A percentile compares a stretch with the other conserved stretches of the same genome.
Conservation (phyloP, 1,140 invertebrate species). For the Neotoxoptera formosana region DNA sequence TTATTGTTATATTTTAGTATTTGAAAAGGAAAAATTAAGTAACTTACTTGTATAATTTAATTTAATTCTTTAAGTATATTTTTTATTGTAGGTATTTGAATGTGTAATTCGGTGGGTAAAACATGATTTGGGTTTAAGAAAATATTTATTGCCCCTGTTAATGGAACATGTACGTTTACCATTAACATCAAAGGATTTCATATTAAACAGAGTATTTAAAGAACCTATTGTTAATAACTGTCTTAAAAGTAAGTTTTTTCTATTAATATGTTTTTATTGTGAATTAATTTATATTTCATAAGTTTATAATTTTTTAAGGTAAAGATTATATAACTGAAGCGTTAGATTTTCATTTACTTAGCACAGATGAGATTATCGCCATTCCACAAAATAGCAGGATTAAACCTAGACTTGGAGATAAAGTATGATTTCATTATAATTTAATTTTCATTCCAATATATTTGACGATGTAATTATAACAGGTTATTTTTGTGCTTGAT, state of each 20-base stretch:
- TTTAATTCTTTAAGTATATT: conserved; percentile 66
- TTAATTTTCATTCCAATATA: not conserved
- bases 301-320: conserved; percentile 63
- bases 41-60: not conserved
- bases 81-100: conserved; percentile 69
- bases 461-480: conserved; percentile 58
- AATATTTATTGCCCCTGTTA: too few relatives aligned
- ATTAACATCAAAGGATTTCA: too few relatives aligned
- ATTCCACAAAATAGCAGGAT: conserved; percentile 80
- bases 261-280: not conserved
- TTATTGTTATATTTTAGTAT: too few relatives aligned
- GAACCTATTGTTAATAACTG: conserved; percentile 69
- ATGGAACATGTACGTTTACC: too few relatives aligned
- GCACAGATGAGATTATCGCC: conserved; percentile 74
- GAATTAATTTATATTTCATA: too few relatives aligned
- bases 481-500: conserved; percentile 87
- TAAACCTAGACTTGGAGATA: conserved; percentile 73
- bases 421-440: not conserved
- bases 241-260: conserved; percentile 71
- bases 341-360: conserved; percentile 89
- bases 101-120: conserved; percentile 72
- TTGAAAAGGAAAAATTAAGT: conserved; percentile 77
- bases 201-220: too few relatives aligned
- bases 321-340: conserved; percentile 96
- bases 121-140: too few relatives aligned